These are phyloP conservation scores for Euspilapteryx auroguttella DNA, from an alignment of 2,888 invertebrate species.

Conservation along the genomic window DNA sequence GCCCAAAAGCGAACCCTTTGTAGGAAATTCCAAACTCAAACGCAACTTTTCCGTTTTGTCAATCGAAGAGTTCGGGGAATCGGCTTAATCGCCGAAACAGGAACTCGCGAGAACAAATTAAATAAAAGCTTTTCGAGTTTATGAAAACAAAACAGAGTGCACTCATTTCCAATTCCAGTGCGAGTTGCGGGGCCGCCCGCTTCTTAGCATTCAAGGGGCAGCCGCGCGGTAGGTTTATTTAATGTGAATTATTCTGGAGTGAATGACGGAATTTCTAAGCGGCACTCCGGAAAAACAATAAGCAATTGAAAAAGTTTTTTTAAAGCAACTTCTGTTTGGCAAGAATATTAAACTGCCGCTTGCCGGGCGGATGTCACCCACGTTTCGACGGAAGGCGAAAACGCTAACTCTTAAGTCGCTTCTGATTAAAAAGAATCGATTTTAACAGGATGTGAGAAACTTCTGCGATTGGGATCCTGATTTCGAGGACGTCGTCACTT, in stretches of 20 bases:
- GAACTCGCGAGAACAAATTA: conserved; percentile 23
- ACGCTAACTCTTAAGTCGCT: conserved; percentile 32
- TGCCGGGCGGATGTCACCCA: conserved; percentile 21
- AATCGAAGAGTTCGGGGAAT: conserved; percentile 12
- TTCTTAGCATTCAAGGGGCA: too few relatives aligned
- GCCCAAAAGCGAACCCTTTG: conserved; percentile 5
- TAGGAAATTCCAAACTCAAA: conserved; percentile 13
- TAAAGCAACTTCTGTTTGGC: conserved; percentile 25
- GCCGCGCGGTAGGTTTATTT: conserved; percentile 50
- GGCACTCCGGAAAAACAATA: conserved; percentile 34
- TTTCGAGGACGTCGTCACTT: conserved; percentile 14
- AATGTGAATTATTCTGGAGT: conserved; percentile 50
- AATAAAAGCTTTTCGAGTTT: conserved; percentile 43
- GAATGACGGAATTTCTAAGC: conserved; percentile 47
- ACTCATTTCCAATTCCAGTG: conserved; percentile 47
- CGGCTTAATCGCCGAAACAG: conserved; percentile 16
- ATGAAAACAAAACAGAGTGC: conserved; percentile 46
- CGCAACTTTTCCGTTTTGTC: conserved; percentile 12
- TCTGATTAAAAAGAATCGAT: conserved; percentile 44
- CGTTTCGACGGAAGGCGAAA: conserved; percentile 28
- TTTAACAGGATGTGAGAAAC: conserved; percentile 35
- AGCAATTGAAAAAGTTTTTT: conserved; percentile 30
- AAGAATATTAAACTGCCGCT: conserved; percentile 43
- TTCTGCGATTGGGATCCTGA: conserved; percentile 30
- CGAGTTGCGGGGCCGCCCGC: conserved; percentile 15